Conservation (phyloP, 1,140 invertebrate species). For the Lasioglossum albipes region DNA sequence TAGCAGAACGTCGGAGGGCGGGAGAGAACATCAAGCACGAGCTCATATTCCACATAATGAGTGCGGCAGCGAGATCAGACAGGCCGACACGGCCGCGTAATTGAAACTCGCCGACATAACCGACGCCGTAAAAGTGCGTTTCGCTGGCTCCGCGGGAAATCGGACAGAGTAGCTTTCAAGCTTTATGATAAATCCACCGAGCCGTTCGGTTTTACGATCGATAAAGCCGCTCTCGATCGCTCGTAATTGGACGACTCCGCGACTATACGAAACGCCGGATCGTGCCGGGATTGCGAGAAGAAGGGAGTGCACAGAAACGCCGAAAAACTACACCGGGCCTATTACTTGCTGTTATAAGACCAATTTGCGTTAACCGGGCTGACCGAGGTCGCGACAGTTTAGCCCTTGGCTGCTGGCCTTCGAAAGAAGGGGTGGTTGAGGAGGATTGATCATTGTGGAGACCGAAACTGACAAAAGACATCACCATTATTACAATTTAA, state of each 20-base stretch:
- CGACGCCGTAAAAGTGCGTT: constrained; percentile 28
- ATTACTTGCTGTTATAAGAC: constrained; percentile 10
- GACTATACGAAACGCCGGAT: constrained; percentile 31
- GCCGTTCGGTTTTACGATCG: constrained; percentile 43
- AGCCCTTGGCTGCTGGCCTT: not conserved
- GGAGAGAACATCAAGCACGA: constrained; percentile 68
- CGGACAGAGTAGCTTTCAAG: constrained; percentile 26
- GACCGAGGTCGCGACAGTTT: not conserved
- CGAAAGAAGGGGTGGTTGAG: not conserved
- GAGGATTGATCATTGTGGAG: no score
- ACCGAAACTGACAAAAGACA: no score
- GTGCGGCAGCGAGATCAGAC: constrained; percentile 69
- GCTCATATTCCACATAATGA: constrained; percentile 77
- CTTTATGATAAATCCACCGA: constrained; percentile 23
- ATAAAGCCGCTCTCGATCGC: constrained; percentile 43
- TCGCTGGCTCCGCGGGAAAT: constrained; percentile 61
- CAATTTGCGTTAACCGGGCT: constrained; percentile 17
- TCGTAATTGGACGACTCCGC: constrained; percentile 49
- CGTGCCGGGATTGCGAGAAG: not conserved
- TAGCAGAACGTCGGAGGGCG: constrained; percentile 20
- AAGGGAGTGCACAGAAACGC: not conserved
- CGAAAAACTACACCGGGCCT: not conserved
- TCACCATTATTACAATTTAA: no score
- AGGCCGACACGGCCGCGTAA: constrained; percentile 72
- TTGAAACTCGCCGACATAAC: constrained; percentile 69